Conservation (phyloP, 2,113 vertebrate genomes). For the Alligator sinensis region DNA sequence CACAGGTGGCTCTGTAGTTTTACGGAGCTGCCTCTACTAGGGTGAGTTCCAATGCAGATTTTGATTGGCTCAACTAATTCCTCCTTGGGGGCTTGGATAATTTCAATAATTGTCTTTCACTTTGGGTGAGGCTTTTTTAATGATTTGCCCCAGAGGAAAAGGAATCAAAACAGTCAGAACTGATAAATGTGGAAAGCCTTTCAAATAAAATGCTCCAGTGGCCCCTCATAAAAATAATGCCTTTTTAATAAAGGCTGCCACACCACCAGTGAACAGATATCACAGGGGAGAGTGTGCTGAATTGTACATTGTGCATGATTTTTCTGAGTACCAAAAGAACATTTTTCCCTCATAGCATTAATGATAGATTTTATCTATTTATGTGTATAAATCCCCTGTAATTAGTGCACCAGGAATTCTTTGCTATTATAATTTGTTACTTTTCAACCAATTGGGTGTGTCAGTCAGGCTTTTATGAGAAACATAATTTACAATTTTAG, state of each 20-base stretch:
- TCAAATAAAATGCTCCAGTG: slow-evolving; percentile 26
- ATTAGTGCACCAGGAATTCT: background rate
- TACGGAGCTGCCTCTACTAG: background rate
- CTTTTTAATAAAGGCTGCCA: slow-evolving; percentile 22
- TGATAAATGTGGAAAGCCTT: slow-evolving; percentile 22
- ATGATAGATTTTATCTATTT: background rate
- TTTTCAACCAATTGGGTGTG: background rate
- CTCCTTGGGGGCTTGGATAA: background rate
- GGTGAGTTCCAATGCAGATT: background rate
- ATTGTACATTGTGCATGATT: background rate
- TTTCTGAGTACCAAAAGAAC: background rate
- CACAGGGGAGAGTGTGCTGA: background rate
- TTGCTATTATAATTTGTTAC: background rate
- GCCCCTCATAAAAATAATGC: background rate
- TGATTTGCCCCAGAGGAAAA: background rate
- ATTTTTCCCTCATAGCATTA: background rate
- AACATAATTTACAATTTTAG: background rate
- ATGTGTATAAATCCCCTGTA: background rate
- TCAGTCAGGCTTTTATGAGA: background rate
- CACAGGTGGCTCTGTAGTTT: background rate
- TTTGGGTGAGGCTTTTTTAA: background rate
- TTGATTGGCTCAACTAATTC: slow-evolving; percentile 5
- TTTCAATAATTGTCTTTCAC: slow-evolving; percentile 18
- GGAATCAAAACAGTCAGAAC: background rate
- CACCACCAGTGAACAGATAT: background rate